Percentiles rank a stretch among this genome's conserved stretches.
Evolutionary conservation across 2,113 vertebrate species (phyloP).

Genomic region (Phocoena sinus): DNA sequence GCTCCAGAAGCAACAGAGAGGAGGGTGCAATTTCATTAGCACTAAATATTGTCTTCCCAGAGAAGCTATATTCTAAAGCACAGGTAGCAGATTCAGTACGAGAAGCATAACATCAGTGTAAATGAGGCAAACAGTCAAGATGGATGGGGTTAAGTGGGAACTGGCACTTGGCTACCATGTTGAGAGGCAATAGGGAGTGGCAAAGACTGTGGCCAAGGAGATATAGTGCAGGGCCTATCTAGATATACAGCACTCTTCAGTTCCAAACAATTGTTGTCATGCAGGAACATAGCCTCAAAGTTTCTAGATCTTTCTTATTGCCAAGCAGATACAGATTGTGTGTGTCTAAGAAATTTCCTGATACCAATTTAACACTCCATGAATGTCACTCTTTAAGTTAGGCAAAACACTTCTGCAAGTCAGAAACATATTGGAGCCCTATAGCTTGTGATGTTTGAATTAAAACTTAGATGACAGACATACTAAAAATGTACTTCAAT

Average conservation of each 20-base stretch:
- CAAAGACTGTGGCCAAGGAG: not conserved
- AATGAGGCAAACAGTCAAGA: not conserved
- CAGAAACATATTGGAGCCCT: not conserved
- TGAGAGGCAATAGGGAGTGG: not conserved
- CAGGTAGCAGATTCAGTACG: not conserved
- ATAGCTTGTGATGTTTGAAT: not conserved
- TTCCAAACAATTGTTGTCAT: not conserved
- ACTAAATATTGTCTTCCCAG: not conserved
- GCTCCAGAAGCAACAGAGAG: not conserved
- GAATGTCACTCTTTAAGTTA: not conserved
- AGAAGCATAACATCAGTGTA: not conserved
- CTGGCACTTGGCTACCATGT: not conserved
- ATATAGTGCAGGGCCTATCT: accelerated
- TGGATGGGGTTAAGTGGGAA: not conserved
- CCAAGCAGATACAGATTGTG: not conserved
- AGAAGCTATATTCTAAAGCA: not conserved
- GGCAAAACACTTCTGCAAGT: not conserved
- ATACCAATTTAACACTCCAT: not conserved
- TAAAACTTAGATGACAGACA: not conserved
- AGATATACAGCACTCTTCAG: accelerated
- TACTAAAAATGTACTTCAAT: not conserved
- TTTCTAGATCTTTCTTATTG: not conserved
- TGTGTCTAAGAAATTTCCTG: not conserved
- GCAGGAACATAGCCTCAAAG: not conserved
- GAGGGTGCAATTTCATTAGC: not conserved